Percentiles rank a stretch among this genome's conserved stretches.
phyloP scores from a whole-genome alignment of 2,888 invertebrate species.

The Cosmia trapezina region DNA sequence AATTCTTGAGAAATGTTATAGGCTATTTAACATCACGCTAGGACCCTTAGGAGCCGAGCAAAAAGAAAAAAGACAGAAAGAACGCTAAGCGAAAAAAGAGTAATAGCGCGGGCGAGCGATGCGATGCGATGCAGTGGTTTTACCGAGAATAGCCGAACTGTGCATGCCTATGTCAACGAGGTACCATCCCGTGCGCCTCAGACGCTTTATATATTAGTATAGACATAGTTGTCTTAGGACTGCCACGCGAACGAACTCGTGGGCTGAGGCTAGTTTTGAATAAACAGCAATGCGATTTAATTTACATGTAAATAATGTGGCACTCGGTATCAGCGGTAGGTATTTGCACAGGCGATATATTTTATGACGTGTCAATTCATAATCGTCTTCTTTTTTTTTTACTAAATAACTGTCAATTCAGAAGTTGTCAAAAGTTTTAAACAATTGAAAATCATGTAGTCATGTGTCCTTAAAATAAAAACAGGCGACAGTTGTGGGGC shows the following conservation, averaged over 20 bases:
- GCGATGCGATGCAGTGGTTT: neutral
- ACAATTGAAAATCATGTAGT: neutral
- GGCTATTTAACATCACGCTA: no score
- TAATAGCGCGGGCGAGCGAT: neutral
- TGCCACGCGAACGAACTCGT: neutral
- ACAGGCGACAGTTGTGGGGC: neutral
- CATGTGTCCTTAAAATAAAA: neutral
- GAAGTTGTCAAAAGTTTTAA: neutral
- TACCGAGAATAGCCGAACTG: neutral
- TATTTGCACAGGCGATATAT: conserved; percentile 10
- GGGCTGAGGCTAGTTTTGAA: neutral
- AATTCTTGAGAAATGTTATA: no score
- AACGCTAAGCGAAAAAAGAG: neutral
- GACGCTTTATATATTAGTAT: neutral
- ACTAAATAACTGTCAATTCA: neutral
- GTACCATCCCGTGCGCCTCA: neutral
- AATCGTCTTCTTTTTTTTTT: neutral
- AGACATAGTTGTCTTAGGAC: neutral
- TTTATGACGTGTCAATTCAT: neutral
- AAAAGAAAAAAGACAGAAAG: neutral
- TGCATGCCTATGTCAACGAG: neutral
- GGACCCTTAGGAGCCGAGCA: neutral
- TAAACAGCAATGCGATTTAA: conserved; percentile 5
- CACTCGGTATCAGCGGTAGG: neutral
- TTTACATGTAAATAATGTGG: neutral